Evolutionary conservation across 2,797 vertebrate species (phyloP).

Genomic region (Pseudochromis fuscus): DNA sequence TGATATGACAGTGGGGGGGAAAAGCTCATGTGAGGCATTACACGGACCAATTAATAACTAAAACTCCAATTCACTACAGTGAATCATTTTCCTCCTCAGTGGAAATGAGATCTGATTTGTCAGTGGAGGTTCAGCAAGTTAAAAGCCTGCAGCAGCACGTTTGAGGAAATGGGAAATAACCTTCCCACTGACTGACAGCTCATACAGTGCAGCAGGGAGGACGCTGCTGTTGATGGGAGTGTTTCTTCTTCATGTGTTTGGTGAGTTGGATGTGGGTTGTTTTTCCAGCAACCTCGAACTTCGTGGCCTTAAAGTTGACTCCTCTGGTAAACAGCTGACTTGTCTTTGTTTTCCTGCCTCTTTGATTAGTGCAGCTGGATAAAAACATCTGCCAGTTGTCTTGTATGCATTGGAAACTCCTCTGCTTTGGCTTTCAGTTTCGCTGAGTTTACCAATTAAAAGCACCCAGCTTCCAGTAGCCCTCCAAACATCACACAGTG

Average conservation of each 20-base stretch:
- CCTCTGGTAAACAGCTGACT: too few relatives aligned
- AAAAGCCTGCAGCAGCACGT: slow-evolving; percentile 24
- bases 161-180: slow-evolving; percentile 26
- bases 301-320: too few relatives aligned
- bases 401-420: too few relatives aligned
- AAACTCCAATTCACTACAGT: slow-evolving; percentile 12
- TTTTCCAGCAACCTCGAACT: neutral
- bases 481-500: too few relatives aligned
- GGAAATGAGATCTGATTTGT: slow-evolving; percentile 33
- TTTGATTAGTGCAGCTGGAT: neutral
- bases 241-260: neutral
- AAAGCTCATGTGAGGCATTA: slow-evolving; percentile 4
- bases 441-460: too few relatives aligned
- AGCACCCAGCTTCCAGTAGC: too few relatives aligned
- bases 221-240: neutral
- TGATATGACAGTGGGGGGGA: neutral
- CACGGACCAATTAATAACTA: slow-evolving; percentile 26
- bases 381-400: too few relatives aligned
- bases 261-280: neutral
- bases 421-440: too few relatives aligned
- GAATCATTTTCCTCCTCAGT: slow-evolving; percentile 31
- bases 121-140: slow-evolving; percentile 3
- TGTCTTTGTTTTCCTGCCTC: neutral
- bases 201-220: neutral
- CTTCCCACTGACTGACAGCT: slow-evolving; percentile 2